phyloP scores from a whole-genome alignment of 2,113 vertebrate genomes.

The Corvus cornix region DNA sequence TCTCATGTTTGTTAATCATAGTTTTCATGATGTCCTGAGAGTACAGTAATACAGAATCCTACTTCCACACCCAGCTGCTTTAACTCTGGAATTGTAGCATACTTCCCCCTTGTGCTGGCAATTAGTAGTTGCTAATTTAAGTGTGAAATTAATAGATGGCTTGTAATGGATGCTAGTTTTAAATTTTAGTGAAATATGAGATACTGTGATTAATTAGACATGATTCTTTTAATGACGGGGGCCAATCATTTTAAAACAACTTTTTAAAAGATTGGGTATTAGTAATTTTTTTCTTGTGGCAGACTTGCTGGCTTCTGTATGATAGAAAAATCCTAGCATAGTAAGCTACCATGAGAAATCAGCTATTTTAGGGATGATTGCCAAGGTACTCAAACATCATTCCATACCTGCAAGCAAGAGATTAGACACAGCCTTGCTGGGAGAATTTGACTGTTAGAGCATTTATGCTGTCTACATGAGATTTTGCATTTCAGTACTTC shows the following conservation, averaged over 20 bases:
- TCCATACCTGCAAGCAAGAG: background rate
- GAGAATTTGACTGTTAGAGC: background rate
- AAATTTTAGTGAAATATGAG: background rate
- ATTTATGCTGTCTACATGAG: background rate
- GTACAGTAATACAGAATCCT: background rate
- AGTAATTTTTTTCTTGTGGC: background rate
- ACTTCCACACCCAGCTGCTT: background rate
- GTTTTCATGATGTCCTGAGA: background rate
- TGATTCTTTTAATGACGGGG: background rate
- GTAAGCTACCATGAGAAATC: background rate
- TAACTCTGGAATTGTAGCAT: slow-evolving; percentile 47
- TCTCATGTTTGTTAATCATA: slow-evolving; percentile 13
- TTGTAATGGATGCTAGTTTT: background rate
- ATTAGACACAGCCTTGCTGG: background rate
- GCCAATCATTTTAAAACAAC: background rate
- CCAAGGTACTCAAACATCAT: background rate
- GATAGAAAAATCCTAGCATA: background rate
- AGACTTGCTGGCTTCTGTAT: background rate
- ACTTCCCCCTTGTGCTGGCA: slow-evolving; percentile 61
- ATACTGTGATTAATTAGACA: background rate
- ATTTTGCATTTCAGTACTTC: background rate
- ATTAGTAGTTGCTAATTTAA: slow-evolving; percentile 58
- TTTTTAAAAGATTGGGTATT: background rate
- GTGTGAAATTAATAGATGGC: slow-evolving; percentile 7
- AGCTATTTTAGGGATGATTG: background rate